A percentile compares a stretch with the other conserved stretches of the same genome.
These are phyloP conservation scores for Tragulus kanchil DNA, from an alignment of 2,113 vertebrate genomes.

Conservation along the genomic window DNA sequence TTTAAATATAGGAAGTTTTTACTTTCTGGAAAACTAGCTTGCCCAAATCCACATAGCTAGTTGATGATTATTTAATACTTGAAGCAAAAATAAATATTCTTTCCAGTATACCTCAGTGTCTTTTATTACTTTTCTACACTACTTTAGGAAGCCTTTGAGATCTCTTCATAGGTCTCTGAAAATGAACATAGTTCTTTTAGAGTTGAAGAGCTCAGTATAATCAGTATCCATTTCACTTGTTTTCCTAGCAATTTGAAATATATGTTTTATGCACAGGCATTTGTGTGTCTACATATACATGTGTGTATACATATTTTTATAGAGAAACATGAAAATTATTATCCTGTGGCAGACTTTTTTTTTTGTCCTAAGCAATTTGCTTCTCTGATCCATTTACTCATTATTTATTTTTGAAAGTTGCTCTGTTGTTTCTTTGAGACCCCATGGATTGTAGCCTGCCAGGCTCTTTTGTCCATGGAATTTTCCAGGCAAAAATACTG, in stretches of 20 bases:
- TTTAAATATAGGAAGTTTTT: not conserved
- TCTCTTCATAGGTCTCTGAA: not conserved
- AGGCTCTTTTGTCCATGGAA: too few relatives aligned
- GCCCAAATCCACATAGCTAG: not conserved
- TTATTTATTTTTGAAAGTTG: too few relatives aligned
- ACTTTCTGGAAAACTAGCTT: slow-evolving; percentile 4
- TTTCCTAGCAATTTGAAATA: not conserved
- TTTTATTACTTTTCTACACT: not conserved
- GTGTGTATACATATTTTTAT: not conserved
- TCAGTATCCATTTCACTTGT: not conserved
- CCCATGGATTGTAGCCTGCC: too few relatives aligned
- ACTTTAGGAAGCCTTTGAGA: not conserved
- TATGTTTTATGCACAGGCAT: not conserved
- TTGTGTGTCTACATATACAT: not conserved
- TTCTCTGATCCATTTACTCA: not conserved
- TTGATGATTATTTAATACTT: slow-evolving; percentile 19
- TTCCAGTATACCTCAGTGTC: not conserved
- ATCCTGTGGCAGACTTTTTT: not conserved
- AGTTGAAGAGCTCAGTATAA: not conserved
- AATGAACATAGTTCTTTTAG: not conserved
- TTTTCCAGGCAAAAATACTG: too few relatives aligned
- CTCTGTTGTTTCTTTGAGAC: too few relatives aligned
- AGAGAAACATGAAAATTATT: not conserved
- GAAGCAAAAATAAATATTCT: not conserved
- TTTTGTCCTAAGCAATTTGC: not conserved